Conservation (phyloP, 2,888 invertebrate genomes). For the Megalurothrips usitatus region DNA sequence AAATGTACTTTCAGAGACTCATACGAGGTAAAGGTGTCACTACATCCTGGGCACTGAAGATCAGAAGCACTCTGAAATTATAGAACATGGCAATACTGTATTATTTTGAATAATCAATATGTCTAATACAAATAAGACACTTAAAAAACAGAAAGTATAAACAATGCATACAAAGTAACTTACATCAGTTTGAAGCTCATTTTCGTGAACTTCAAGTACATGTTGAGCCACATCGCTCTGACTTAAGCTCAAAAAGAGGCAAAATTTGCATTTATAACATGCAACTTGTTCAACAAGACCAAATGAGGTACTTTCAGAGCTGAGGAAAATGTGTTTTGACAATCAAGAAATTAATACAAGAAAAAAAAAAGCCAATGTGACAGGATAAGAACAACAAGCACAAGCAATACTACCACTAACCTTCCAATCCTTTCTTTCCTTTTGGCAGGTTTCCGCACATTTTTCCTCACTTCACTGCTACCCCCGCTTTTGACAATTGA, state of each 20-base stretch:
- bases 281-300: neutral
- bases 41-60: slow-evolving; percentile 1
- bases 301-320: neutral
- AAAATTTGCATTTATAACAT: slow-evolving; percentile 11
- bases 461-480: neutral
- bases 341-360: neutral
- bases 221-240: neutral
- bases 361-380: neutral
- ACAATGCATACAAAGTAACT: neutral
- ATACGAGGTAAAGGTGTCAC: neutral
- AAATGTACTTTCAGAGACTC: neutral
- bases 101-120: neutral
- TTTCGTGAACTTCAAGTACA: neutral
- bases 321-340: neutral
- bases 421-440: neutral
- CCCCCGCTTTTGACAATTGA: neutral
- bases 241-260: neutral
- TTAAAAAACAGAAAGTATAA: neutral
- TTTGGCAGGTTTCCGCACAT: neutral
- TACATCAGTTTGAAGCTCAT: neutral
- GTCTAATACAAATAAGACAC: neutral
- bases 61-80: neutral
- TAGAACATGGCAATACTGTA: neutral
- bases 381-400: neutral
- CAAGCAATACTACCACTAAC: neutral